phyloP scores from a whole-genome alignment of 2,113 vertebrate species.

The Capreolus pygargus region DNA sequence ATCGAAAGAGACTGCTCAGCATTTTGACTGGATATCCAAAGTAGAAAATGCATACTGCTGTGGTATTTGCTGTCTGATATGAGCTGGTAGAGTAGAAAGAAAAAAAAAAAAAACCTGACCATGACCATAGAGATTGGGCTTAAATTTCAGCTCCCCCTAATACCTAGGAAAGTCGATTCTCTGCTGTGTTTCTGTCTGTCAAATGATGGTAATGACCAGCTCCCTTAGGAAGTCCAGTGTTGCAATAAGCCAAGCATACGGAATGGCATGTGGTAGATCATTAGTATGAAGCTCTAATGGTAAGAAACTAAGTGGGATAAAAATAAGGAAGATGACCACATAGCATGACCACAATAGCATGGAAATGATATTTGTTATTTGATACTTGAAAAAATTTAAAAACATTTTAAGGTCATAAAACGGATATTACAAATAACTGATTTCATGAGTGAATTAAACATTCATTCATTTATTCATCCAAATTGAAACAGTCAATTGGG shows the following conservation, averaged over 20 bases:
- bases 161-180: background rate
- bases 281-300: background rate
- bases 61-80: background rate
- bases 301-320: background rate
- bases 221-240: background rate
- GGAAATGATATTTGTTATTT: background rate
- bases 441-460: background rate
- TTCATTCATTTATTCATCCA: background rate
- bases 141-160: background rate
- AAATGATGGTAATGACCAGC: background rate
- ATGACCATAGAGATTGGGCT: background rate
- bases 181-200: background rate
- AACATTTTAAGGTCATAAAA: background rate
- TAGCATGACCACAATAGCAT: background rate
- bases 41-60: background rate
- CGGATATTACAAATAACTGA: background rate
- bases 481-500: background rate
- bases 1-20: background rate
- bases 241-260: fast-evolving
- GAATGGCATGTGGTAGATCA: background rate
- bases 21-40: background rate
- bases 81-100: background rate
- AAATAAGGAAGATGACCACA: background rate
- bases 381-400: background rate
- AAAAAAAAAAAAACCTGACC: background rate